Base-by-base conservation (phyloP, 2,888 invertebrate species). In the Drosophila rellima region DNA sequence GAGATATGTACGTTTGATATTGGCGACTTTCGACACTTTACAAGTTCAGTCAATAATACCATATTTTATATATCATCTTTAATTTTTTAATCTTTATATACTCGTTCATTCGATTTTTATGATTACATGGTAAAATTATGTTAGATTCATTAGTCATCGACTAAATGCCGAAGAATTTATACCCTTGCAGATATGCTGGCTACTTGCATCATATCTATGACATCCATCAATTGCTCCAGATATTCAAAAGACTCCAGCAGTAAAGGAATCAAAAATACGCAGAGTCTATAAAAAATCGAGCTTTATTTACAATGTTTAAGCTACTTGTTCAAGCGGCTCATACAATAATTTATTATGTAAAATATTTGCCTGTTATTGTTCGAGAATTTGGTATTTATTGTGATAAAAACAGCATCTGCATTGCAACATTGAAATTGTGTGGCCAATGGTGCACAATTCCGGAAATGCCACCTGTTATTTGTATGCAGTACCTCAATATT, bases 391-490 rank as follows among this genome's bases (percentile, higher is more conserved):
- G 61, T 47, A 64, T 74, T 67, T 71, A 44, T 54, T 61, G 55
- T 26, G 7, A 54, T 35, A 39, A 56, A 51, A 63, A 42, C 23
- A 55, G 33, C 44, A 31, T 65, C 65, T 56, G 72, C 66, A 67
- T 20, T 63, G 55, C 64, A 74, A 51, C 39, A 64, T 62, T 52
- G 29, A 56, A 66, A 62, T 40, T 65, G 63, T 60, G 57, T 57
- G 65, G 64, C 61, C 63, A 68, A 60, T 66, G 78, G 42, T 55
- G 70, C 68, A 70, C 56, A 63, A 78, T 51, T 7, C 80, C 77
- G 86, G 86, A 88, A 70, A 70, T 66, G 50, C 80, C 84, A 84
- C 86, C 88, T 82, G 84, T 70, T 82, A 76, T 72, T 70, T 67
- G 63, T 72, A 64, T 64, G 66, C 69, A 75, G 78, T 86, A 59